Evolutionary conservation across 1,140 invertebrate genomes (phyloP).

Genomic region (Phthorimaea operculella): DNA sequence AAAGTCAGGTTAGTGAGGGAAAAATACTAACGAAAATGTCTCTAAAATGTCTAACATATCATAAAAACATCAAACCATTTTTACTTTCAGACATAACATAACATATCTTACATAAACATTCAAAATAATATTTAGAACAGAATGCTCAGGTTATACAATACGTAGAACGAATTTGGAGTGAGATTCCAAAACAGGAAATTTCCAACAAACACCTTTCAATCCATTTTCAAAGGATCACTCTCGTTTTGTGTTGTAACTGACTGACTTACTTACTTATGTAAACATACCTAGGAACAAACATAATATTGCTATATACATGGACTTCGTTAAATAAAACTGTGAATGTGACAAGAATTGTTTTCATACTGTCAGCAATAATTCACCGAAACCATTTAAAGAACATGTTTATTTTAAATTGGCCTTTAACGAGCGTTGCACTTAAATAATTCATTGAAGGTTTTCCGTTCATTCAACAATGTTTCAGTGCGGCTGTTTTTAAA

Average conservation of each 20-base stretch:
- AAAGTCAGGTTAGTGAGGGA: background rate
- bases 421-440: too few relatives aligned
- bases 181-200: background rate
- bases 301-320: background rate
- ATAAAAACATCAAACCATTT: too few relatives aligned
- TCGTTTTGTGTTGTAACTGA: background rate
- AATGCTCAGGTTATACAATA: background rate
- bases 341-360: too few relatives aligned
- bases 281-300: too few relatives aligned
- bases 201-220: background rate
- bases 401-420: too few relatives aligned
- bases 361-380: too few relatives aligned
- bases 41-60: background rate
- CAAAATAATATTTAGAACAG: too few relatives aligned
- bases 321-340: background rate
- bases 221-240: constrained; percentile 1
- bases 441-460: background rate
- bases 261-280: background rate
- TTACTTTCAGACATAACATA: too few relatives aligned
- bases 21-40: background rate
- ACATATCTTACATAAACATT: too few relatives aligned
- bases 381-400: too few relatives aligned
- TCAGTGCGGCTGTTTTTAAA: background rate
- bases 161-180: background rate
- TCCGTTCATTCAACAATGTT: background rate